Base-by-base conservation (phyloP, 2,888 invertebrate species). In the Empis stercorea region DNA sequence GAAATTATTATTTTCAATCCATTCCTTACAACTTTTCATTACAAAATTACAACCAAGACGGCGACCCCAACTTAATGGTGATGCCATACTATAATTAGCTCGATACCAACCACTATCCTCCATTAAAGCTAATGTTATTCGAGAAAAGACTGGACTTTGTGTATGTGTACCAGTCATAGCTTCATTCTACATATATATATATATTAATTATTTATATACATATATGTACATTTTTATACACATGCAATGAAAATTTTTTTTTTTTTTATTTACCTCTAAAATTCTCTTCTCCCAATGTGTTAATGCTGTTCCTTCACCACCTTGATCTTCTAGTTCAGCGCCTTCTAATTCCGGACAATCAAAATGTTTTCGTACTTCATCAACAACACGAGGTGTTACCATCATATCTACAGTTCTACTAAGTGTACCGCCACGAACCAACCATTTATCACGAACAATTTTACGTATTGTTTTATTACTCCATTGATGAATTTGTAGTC, bases 131-230 rank as follows among this genome's bases (percentile, higher is more conserved):
- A 99, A 74, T 0, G 96, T 95, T 46, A 99, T 81, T 16, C 94
- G 75, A 1, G 95, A 95, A 70, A 96, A 96, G 1, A 94, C 91
- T 0, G 96, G 94, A 71, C 95, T 94, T 68, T 96, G 96, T 0
- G 97, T 97, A 68, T 97, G 97, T 0, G 95, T 96, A 2, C 96
- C 97, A 0, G 97, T 97, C 97, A 99, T 99, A 0, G 96, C 96
- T 71, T 99, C 97, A 68, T 96, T 96, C 89, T 94, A 63, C 34
- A 48, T n/a, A n/a, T n/a, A n/a, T n/a, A n/a, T n/a, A n/a, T n/a
- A n/a, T n/a, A n/a, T n/a, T n/a, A n/a, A n/a, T n/a, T n/a, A n/a
- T n/a, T n/a, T n/a, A n/a, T n/a, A n/a, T n/a, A n/a, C n/a, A n/a
- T n/a, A n/a, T n/a, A n/a, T n/a, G n/a, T n/a, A n/a, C n/a, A n/a